Evolutionary conservation across 1,140 invertebrate species (phyloP).

Genomic region (Fopius arisanus): DNA sequence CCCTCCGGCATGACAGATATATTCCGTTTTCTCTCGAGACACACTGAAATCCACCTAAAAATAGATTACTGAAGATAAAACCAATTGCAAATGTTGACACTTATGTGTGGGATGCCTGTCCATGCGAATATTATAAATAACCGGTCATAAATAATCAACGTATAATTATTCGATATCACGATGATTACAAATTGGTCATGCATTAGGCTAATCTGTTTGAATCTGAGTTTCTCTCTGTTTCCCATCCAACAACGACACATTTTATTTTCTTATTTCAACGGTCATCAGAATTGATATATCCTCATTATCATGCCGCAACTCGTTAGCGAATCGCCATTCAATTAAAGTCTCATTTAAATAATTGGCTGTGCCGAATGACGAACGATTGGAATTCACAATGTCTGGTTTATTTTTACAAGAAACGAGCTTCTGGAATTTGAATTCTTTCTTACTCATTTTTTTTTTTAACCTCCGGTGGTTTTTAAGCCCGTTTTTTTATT

Average conservation of each 20-base stretch:
- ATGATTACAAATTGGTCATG: slow-evolving; percentile 48
- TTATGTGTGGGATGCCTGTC: neutral
- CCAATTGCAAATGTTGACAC: neutral
- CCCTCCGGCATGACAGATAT: neutral
- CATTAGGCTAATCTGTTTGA: slow-evolving; percentile 47
- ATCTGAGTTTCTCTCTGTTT: neutral
- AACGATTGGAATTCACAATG: slow-evolving; percentile 16
- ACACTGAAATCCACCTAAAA: neutral
- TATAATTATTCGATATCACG: slow-evolving; percentile 18
- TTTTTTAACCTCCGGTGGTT: too few species aligned
- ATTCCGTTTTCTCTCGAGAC: neutral
- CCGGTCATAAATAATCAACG: neutral
- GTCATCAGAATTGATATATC: slow-evolving; percentile 17
- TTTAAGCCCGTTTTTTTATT: neutral
- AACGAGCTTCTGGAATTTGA: slow-evolving; percentile 10
- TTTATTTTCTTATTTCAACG: neutral
- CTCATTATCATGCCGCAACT: slow-evolving; percentile 33
- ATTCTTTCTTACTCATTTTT: neutral
- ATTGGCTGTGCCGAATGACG: slow-evolving; percentile 12
- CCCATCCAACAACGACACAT: neutral
- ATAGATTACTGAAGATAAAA: neutral
- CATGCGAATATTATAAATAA: neutral
- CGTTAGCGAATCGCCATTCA: slow-evolving; percentile 32
- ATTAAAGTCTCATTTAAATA: slow-evolving; percentile 36
- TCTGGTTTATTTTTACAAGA: slow-evolving; percentile 12